Conservation (phyloP, 1,140 invertebrate genomes). For the Drosophila fuyamai region DNA sequence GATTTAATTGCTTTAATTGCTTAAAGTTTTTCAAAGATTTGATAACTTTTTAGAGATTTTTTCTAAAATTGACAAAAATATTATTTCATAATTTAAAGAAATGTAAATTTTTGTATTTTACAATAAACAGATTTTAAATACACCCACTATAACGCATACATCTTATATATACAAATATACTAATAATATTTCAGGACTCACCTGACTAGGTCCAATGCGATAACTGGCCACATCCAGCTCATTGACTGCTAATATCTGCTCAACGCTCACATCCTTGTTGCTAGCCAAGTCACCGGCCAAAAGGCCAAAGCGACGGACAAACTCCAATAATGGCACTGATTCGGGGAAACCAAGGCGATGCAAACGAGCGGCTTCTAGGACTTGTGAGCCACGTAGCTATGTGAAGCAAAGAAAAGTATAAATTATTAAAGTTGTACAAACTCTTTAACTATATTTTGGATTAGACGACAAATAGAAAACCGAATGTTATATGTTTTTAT, state of each 20-base stretch:
- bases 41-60: too few relatives aligned
- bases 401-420: conserved; percentile 1
- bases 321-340: conserved; percentile 94
- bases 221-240: conserved; percentile 95
- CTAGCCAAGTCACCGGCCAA: conserved; percentile 73
- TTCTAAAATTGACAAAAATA: too few relatives aligned
- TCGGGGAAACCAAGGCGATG: conserved; percentile 97
- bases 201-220: conserved; percentile 95
- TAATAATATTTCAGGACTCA: conserved; percentile 75
- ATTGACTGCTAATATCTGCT: conserved; percentile 93
- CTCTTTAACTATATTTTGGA: too few relatives aligned
- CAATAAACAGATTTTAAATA: too few relatives aligned
- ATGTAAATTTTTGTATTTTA: too few relatives aligned
- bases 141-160: too few relatives aligned
- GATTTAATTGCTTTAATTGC: too few relatives aligned
- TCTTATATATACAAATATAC: too few relatives aligned
- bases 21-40: too few relatives aligned
- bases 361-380: conserved; percentile 94
- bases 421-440: not conserved
- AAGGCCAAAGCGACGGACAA: conserved; percentile 87
- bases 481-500: too few relatives aligned
- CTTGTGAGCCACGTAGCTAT: conserved; percentile 93
- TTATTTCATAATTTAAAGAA: too few relatives aligned
- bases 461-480: too few relatives aligned
- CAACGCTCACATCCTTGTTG: conserved; percentile 88